Percentiles rank a stretch among this genome's conserved stretches.
phyloP scores from a whole-genome alignment of 2,113 vertebrate species.

The Dasypus novemcinctus region DNA sequence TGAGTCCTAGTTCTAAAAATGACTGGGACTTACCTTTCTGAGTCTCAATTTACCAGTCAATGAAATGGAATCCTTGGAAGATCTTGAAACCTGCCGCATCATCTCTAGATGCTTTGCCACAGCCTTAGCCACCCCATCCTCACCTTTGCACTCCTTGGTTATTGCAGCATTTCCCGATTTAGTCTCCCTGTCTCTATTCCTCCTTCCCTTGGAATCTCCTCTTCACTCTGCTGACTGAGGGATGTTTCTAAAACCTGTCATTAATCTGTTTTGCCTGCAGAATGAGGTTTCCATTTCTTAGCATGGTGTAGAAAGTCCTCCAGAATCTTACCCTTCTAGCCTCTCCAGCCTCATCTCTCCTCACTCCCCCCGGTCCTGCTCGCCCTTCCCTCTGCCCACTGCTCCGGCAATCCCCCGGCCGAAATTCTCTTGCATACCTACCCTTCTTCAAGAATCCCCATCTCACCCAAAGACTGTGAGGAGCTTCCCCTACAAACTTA shows the following conservation, averaged over 20 bases:
- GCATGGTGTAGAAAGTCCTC: neutral
- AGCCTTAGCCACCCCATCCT: neutral
- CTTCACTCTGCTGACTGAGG: neutral
- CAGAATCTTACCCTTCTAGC: no score
- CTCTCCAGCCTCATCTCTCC: neutral
- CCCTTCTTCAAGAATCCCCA: neutral
- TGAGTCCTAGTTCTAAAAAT: neutral
- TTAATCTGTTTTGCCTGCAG: neutral
- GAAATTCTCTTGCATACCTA: neutral
- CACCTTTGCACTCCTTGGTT: neutral
- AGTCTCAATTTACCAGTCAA: neutral
- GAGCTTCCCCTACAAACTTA: neutral
- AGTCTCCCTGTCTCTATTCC: neutral
- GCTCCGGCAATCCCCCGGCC: neutral
- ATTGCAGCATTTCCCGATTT: neutral
- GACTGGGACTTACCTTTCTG: neutral
- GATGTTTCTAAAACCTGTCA: neutral
- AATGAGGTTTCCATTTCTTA: neutral
- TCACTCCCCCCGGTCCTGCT: neutral
- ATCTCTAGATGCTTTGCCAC: rapidly evolving
- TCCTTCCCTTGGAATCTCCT: neutral
- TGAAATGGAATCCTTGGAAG: neutral
- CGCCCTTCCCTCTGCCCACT: neutral
- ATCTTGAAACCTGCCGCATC: neutral
- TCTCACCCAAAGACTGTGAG: neutral